Evolutionary conservation across 2,888 invertebrate genomes (phyloP).

Genomic region (Halictus quadricinctus): DNA sequence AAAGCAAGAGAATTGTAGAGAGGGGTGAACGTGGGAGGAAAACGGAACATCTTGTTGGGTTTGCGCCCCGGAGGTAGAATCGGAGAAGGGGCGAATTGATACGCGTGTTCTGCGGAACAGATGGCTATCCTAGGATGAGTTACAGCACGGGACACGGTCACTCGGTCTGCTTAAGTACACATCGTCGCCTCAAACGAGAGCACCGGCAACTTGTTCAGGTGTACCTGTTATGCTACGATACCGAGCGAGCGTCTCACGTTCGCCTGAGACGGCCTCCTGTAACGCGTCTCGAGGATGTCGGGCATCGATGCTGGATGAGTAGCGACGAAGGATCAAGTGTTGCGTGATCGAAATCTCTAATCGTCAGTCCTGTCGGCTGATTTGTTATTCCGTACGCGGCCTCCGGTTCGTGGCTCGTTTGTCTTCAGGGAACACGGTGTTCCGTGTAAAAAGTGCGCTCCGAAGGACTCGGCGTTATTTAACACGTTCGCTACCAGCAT

Average conservation of each 20-base stretch:
- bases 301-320: conserved; percentile 32
- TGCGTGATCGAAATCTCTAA: conserved; percentile 55
- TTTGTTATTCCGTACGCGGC: conserved; percentile 44
- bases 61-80: background rate
- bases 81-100: conserved; percentile 4
- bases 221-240: conserved; percentile 48
- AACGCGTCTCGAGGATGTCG: conserved; percentile 35
- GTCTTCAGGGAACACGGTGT: conserved; percentile 14
- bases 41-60: background rate
- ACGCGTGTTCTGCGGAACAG: conserved; percentile 19
- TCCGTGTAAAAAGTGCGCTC: conserved; percentile 18
- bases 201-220: conserved; percentile 58
- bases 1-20: background rate
- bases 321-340: conserved; percentile 38
- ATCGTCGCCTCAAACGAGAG: conserved; percentile 38
- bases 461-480: conserved; percentile 35
- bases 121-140: conserved; percentile 58
- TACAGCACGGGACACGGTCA: conserved; percentile 38
- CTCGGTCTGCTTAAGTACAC: conserved; percentile 10
- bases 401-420: conserved; percentile 12
- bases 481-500: conserved; percentile 15
- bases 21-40: too few relatives aligned
- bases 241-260: conserved; percentile 6
- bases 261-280: conserved; percentile 1
- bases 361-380: conserved; percentile 49